Evolutionary conservation across 2,113 vertebrate species (phyloP), one percentile per base, ranked within the genome.

Genomic region (Brachyhypopomus occidentalis): DNA sequence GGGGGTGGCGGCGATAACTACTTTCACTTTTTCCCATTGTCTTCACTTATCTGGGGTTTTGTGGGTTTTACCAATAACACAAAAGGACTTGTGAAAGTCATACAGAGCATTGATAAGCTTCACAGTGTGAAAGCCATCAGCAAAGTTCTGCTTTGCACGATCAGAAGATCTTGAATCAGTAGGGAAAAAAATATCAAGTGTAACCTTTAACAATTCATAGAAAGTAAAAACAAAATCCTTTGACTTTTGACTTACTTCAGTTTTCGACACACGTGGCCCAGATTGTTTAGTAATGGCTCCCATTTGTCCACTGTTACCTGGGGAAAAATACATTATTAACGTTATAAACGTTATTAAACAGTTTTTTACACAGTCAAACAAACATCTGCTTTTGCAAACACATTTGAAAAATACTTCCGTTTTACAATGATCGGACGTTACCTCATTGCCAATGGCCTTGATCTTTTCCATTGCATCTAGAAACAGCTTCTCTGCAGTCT

Each of bases 281-380:
- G 88, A 88, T 99, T 99, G 91, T 99, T 99, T 87, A 99, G 82
- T 81, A 99, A 90, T 84, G 98, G 98, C 84, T 99, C 98, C 98
- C 98, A 99, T 85, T 99, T 99, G 90, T 99, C 98, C 86, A 99
- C 98, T 5, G 97, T 99, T 25, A 99, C 97, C 98, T 99, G 85
- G 36, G 82, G 4, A 69, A 36, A n/a, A 78, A 80, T 55, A 63
- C 5, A 9, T 48, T 48, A 55, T 14, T 14, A 4, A 4, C 25
- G 7, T 48, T n/a, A n/a, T 74, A 62, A 4, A 11, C 22, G 4
- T 62, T 3, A 78, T 58, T 0, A 52, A 8, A 22, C 22, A 8
- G 4, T 7, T 22, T 69, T 3, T 45, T 22, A 22, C 58, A 27
- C 55, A 19, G 23, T 58, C 1, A 6, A 7, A 19, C 23, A 48